Conservation (phyloP, 2,797 vertebrate genomes). For the Carduelis carduelis region DNA sequence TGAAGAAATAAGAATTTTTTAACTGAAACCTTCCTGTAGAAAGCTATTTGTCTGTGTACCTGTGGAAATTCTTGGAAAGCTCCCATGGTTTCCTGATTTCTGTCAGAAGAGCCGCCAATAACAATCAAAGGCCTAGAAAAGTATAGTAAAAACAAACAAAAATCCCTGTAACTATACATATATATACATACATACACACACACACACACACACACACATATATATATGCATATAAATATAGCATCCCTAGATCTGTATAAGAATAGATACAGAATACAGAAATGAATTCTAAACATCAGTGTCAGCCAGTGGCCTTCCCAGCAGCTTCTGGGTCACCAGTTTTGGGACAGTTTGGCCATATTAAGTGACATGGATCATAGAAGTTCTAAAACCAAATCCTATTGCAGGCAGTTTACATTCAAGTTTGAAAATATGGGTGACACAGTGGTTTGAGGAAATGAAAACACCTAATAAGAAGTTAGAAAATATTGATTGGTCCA, state of each 20-base stretch:
- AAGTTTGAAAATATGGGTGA: background rate
- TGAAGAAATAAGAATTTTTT: background rate
- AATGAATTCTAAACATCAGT: background rate
- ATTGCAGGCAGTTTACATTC: background rate
- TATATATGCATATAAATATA: background rate
- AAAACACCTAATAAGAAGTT: background rate
- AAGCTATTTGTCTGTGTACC: slow-evolving; percentile 67
- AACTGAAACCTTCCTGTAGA: background rate
- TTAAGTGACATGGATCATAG: background rate
- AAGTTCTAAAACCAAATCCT: background rate
- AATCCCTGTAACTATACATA: background rate
- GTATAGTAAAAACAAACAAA: background rate
- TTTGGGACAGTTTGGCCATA: background rate
- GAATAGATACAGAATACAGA: background rate
- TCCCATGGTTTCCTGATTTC: slow-evolving; percentile 91
- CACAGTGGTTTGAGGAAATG: background rate
- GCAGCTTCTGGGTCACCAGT: background rate
- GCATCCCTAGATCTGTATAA: background rate
- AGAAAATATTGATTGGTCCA: background rate
- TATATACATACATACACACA: background rate
- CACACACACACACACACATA: too few relatives aligned
- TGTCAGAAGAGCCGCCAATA: slow-evolving; percentile 93
- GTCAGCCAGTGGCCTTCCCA: background rate
- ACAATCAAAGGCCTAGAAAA: slow-evolving; percentile 90
- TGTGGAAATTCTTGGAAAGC: slow-evolving; percentile 98